These are phyloP conservation scores for Coelopa frigida DNA, from an alignment of 1,140 invertebrate genomes.

Conservation along the genomic window DNA sequence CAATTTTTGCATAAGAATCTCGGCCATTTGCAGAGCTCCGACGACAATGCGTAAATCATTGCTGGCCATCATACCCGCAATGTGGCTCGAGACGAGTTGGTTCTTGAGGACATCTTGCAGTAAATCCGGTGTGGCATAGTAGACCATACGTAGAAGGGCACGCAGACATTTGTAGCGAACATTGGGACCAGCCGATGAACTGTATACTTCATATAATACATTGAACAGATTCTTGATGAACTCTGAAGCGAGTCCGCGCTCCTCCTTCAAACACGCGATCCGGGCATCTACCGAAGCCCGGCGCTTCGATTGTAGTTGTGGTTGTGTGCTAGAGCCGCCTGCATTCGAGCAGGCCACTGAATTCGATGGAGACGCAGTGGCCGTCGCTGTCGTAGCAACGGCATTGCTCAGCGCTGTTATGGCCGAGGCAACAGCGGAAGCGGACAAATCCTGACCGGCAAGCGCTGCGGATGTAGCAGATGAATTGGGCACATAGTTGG, in stretches of 20 bases:
- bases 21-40: slow-evolving; percentile 92
- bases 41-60: slow-evolving; percentile 93
- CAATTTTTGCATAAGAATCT: slow-evolving; percentile 92
- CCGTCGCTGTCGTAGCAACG: slow-evolving; percentile 12
- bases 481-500: slow-evolving; percentile 33
- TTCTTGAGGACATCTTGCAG: slow-evolving; percentile 82
- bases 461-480: slow-evolving; percentile 10
- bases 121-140: slow-evolving; percentile 81
- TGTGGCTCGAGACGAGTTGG: slow-evolving; percentile 92
- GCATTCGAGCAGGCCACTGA: slow-evolving; percentile 12
- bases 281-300: slow-evolving; percentile 52
- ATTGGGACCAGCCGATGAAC: slow-evolving; percentile 92
- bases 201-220: slow-evolving; percentile 93
- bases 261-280: slow-evolving; percentile 56
- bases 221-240: slow-evolving; percentile 87
- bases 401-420: slow-evolving; percentile 15
- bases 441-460: slow-evolving; percentile 32
- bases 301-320: slow-evolving; percentile 23
- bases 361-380: slow-evolving; percentile 18
- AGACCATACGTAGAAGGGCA: slow-evolving; percentile 92
- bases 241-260: slow-evolving; percentile 62
- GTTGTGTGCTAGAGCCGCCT: slow-evolving; percentile 12
- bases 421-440: slow-evolving; percentile 10
- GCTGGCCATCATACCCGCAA: slow-evolving; percentile 96
- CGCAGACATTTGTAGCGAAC: slow-evolving; percentile 93